phyloP scores from a whole-genome alignment of 2,888 invertebrate species.

The Lasioglossum morio region DNA sequence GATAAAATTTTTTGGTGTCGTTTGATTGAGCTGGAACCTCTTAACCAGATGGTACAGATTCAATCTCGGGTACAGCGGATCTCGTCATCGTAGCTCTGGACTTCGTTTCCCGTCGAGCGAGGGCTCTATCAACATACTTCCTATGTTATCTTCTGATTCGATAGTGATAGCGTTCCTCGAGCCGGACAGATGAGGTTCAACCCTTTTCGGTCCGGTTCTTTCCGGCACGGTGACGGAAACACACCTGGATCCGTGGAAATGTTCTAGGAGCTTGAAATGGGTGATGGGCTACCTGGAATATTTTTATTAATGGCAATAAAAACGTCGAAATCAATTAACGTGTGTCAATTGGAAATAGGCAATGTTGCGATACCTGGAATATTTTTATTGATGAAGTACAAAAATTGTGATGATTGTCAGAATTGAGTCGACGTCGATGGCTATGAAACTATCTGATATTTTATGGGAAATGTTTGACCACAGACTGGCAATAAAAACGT shows the following conservation, averaged over 20 bases:
- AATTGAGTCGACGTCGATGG: no score
- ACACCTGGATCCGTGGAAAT: neutral
- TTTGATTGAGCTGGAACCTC: conserved; percentile 49
- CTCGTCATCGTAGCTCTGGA: conserved; percentile 42
- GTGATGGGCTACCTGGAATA: neutral
- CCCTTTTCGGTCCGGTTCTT: neutral
- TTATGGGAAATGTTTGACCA: no score
- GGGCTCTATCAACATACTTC: conserved; percentile 66
- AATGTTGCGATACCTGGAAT: no score
- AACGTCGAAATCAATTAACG: no score
- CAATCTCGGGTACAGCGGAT: conserved; percentile 73
- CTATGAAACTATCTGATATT: no score
- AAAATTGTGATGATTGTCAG: no score
- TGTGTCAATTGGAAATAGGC: no score
- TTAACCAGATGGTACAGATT: conserved; percentile 74
- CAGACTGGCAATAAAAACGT: no score
- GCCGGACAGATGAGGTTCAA: neutral
- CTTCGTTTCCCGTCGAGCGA: conserved; percentile 51
- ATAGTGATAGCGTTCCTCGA: neutral
- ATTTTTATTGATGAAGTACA: no score
- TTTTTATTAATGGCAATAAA: neutral
- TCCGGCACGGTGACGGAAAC: neutral
- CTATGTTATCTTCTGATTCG: conserved; percentile 57
- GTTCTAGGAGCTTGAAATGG: neutral
- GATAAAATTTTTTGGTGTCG: neutral